Evolutionary conservation across 2,797 vertebrate species (phyloP).

Genomic region (Pampus argenteus): DNA sequence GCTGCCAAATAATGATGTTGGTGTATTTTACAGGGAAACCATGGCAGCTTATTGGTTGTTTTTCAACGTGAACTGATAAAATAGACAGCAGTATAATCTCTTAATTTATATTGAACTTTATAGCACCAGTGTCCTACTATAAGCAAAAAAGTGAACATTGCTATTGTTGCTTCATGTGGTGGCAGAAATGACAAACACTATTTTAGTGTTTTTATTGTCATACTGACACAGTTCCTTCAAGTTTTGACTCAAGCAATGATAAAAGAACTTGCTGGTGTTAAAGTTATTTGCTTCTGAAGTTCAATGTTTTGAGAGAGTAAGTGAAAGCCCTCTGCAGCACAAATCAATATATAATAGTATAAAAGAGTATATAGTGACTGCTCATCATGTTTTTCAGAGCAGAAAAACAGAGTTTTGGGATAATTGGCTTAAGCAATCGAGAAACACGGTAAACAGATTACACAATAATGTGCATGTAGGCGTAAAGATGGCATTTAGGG

Average conservation of each 20-base stretch:
- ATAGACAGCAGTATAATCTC: background rate
- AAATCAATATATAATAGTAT: too few species aligned
- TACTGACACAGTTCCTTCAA: too few species aligned
- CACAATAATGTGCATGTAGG: constrained; percentile 52
- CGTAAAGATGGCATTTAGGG: constrained; percentile 44
- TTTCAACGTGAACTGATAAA: background rate
- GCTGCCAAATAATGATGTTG: background rate
- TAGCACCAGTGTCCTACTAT: constrained; percentile 7
- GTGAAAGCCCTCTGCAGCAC: too few species aligned
- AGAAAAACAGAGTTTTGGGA: too few species aligned
- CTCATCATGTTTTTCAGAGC: too few species aligned
- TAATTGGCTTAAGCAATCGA: too few species aligned
- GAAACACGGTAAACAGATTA: constrained; percentile 45
- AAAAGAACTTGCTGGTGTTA: too few species aligned
- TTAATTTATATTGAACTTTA: background rate
- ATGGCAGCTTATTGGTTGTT: background rate
- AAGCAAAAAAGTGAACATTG: constrained; percentile 12
- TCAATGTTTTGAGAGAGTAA: too few species aligned
- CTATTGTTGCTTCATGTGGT: constrained; percentile 20
- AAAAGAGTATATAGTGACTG: too few species aligned
- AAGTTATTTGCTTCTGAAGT: too few species aligned
- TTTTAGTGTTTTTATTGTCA: too few species aligned
- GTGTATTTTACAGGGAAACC: background rate
- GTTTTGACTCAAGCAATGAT: too few species aligned
- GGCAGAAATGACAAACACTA: background rate